Percentiles rank a stretch among this genome's conserved stretches.
Evolutionary conservation across 2,113 vertebrate genomes (phyloP).

Genomic region (Pseudopodoces humilis): DNA sequence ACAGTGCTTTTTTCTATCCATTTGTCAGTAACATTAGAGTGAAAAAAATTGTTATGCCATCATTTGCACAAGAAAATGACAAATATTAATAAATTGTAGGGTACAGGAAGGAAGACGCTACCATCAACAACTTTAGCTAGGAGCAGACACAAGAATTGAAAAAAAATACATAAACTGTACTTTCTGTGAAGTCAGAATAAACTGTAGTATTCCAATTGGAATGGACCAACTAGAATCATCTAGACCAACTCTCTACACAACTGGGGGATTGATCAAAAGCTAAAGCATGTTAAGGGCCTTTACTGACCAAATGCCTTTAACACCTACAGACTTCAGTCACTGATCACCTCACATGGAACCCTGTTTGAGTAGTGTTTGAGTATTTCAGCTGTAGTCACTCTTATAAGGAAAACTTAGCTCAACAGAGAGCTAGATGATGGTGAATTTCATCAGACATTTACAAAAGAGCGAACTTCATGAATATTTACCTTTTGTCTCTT

Average conservation of each 20-base stretch:
- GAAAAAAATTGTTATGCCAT: background rate
- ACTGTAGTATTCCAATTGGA: background rate
- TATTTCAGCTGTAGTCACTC: background rate
- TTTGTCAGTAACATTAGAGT: background rate
- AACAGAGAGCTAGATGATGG: background rate
- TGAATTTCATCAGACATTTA: background rate
- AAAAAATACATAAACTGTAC: background rate
- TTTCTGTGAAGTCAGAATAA: background rate
- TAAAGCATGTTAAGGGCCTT: background rate
- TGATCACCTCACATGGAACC: background rate
- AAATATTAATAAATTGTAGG: background rate
- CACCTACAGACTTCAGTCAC: background rate
- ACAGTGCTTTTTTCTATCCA: background rate
- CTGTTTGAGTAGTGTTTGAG: background rate
- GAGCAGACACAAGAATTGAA: background rate
- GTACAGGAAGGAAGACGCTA: background rate
- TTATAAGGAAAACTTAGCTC: background rate
- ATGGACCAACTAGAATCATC: background rate
- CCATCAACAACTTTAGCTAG: background rate
- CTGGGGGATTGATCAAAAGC: background rate
- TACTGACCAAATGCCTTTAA: background rate
- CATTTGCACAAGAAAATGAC: background rate
- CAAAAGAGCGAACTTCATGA: background rate
- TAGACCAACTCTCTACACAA: background rate
- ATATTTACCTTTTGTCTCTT: constrained; percentile 64